Percentiles rank a stretch among this genome's conserved stretches.
Evolutionary conservation across 2,113 vertebrate species (phyloP).

Genomic region (Trichechus manatus): DNA sequence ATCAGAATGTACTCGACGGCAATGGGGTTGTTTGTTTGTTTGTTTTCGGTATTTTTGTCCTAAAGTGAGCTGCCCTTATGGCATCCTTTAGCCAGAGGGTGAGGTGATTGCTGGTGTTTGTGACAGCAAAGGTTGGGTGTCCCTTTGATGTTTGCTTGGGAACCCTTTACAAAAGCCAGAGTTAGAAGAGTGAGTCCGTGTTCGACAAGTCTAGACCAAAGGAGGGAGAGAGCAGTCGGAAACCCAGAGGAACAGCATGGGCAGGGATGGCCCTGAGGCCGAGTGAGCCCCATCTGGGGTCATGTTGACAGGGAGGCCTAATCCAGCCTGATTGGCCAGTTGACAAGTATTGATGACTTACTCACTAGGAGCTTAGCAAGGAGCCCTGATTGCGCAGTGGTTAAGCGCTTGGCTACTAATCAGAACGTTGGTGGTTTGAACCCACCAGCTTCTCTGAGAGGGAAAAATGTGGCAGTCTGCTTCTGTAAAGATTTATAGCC

Average conservation of each 20-base stretch:
- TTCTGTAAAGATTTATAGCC: background rate
- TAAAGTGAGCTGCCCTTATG: background rate
- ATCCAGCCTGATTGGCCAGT: background rate
- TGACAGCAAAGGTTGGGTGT: background rate
- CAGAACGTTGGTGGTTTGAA: background rate
- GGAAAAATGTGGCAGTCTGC: background rate
- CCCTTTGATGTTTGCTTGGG: slow-evolving; percentile 29
- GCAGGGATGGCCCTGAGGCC: background rate
- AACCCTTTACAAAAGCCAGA: background rate
- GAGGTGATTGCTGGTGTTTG: background rate
- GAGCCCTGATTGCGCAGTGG: background rate
- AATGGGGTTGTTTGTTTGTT: no score
- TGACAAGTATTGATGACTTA: background rate
- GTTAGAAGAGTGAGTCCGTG: background rate
- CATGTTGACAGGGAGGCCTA: background rate
- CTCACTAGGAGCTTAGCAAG: background rate
- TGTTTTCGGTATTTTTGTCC: background rate
- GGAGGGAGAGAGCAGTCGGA: background rate
- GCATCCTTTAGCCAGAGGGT: background rate
- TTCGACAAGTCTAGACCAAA: background rate
- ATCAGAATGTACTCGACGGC: no score
- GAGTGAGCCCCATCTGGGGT: background rate
- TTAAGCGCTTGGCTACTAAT: background rate
- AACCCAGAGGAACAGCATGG: background rate
- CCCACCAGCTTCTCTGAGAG: background rate